These are phyloP conservation scores for Drosophila ambigua DNA, from an alignment of 1,140 invertebrate species.

Conservation along the genomic window DNA sequence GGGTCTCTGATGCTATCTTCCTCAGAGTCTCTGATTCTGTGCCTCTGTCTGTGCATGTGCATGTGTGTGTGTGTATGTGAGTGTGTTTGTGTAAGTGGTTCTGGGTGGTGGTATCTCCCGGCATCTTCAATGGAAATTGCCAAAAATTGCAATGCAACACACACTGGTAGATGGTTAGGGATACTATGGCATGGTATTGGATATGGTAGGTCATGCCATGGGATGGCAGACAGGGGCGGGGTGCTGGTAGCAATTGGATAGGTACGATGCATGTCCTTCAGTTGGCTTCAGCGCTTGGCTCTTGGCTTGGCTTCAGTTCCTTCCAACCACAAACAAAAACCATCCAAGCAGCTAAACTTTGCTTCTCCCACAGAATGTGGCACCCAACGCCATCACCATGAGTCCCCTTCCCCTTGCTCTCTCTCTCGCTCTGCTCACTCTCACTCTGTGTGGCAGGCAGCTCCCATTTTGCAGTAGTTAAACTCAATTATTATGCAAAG, in stretches of 20 bases:
- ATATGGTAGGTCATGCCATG: background rate
- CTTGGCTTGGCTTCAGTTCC: constrained; percentile 29
- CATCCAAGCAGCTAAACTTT: constrained; percentile 76
- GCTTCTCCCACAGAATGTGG: constrained; percentile 10
- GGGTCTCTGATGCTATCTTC: too few species aligned
- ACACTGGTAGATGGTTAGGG: constrained; percentile 13
- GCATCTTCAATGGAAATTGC: constrained; percentile 58
- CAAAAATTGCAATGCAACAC: constrained; percentile 69
- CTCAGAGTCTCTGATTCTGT: too few species aligned
- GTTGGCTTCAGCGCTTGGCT: constrained; percentile 55
- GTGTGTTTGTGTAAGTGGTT: constrained; percentile 26
- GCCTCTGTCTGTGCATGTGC: background rate
- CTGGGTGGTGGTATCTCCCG: constrained; percentile 2
- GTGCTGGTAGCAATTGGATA: constrained; percentile 13
- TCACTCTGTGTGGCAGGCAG: constrained; percentile 9
- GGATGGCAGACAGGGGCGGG: background rate
- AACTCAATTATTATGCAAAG: constrained; percentile 82
- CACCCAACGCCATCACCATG: too few species aligned
- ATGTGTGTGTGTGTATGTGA: background rate
- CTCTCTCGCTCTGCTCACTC: background rate
- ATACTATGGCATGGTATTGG: background rate
- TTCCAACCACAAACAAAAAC: constrained; percentile 71
- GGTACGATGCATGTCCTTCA: constrained; percentile 56
- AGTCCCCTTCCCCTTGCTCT: background rate
- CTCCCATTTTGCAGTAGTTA: constrained; percentile 71